Conservation (phyloP, 2,888 invertebrate genomes). For the Oscheius onirici region DNA sequence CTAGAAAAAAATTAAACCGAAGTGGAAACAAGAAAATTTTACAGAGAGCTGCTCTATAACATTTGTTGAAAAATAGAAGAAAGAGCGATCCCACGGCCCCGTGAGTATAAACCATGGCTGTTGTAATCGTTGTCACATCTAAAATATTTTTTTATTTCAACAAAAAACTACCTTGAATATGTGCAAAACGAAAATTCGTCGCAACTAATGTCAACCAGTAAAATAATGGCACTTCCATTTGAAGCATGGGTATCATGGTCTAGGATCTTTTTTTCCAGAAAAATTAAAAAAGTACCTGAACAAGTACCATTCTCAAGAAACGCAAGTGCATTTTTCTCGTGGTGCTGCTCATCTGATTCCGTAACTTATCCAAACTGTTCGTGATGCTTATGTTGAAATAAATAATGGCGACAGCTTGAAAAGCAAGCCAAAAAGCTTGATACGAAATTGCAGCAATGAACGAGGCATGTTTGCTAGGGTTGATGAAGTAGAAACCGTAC, state of each 20-base stretch:
- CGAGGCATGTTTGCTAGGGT: background rate
- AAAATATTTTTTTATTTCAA: no score
- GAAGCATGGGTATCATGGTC: background rate
- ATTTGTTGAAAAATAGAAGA: background rate
- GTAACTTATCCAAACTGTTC: background rate
- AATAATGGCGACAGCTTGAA: background rate
- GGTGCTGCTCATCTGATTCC: background rate
- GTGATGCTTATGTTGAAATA: background rate
- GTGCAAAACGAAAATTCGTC: background rate
- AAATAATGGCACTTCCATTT: background rate
- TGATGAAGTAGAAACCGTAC: background rate
- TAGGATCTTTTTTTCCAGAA: no score
- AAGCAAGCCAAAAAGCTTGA: background rate
- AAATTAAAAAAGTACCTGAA: no score
- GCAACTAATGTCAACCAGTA: background rate
- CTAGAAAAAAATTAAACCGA: no score
- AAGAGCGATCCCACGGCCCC: background rate
- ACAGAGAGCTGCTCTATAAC: background rate
- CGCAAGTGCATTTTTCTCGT: conserved; percentile 15
- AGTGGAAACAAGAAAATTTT: no score
- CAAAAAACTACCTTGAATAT: background rate
- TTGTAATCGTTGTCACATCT: background rate
- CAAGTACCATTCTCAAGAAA: conserved; percentile 3
- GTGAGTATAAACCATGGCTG: background rate
- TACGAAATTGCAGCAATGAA: background rate